Evolutionary conservation across 2,797 vertebrate species (phyloP), one percentile per base, ranked within the genome.

Genomic region (Oceanodroma leucorhoa): DNA sequence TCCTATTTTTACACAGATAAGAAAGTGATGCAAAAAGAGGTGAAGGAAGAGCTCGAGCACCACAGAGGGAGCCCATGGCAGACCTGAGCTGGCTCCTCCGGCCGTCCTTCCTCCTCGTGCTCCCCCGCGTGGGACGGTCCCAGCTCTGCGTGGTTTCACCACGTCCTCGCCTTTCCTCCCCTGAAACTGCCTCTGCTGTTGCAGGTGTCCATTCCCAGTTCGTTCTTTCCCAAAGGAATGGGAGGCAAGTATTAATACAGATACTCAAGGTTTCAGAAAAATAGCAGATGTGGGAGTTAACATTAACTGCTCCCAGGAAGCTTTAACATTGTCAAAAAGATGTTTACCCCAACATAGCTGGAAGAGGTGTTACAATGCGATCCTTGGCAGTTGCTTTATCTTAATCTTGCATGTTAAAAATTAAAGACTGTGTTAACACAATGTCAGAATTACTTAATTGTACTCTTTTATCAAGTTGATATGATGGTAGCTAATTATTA

Each of bases 401-500:
- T 91, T 95, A 75, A 95, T 94, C 55, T 88, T 72, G 57, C 54
- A 10, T 21, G 51, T 95, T 95, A 96, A 96, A 96, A 97, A 94
- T 96, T 91, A 95, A 95, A 94, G 89, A 80, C 54, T 91, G 67
- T 94, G 95, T 91, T 95, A 93, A 91, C 90, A 94, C 84, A 90
- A 61, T 93, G 94, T 95, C 96, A 96, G 77, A 77, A 57, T 79
- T 92, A 87, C 88, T 94, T 96, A 96, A 94, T 82, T 69, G 81
- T 78, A 90, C 73, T 93, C 94, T 88, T 96, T 95, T 92, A 96
- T 96, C 94, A 96, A 96, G 70, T 72, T 95, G 89, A 87, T 95
- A 90, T 48, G 79, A 94, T 72, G 67, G 80, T 92, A 96, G 87
- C 94, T 96, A 95, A 97, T 97, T 95, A 95, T 91, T 95, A 89